These are phyloP conservation scores for Sinocyclocheilus anophthalmus DNA, from an alignment of 2,113 vertebrate species.

Conservation along the genomic window DNA sequence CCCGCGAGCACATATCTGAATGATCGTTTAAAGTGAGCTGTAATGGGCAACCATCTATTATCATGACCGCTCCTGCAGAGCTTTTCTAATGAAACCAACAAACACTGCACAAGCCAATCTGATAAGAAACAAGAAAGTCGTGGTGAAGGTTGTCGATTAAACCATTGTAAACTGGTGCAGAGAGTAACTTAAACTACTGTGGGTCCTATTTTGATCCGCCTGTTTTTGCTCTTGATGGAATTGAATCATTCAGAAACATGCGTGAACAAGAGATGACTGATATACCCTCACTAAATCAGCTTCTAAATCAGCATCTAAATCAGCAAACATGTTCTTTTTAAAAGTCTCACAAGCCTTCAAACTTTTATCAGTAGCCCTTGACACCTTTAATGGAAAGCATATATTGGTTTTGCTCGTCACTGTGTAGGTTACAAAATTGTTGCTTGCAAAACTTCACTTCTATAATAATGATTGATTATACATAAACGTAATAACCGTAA, in stretches of 20 bases:
- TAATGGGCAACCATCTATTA: constrained; percentile 11
- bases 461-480: not conserved
- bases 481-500: not conserved
- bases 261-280: not conserved
- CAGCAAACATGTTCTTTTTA: not conserved
- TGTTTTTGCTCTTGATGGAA: not conserved
- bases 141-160: constrained; percentile 10
- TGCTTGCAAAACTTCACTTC: not conserved
- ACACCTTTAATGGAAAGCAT: not conserved
- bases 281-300: not conserved
- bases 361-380: not conserved
- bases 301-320: not conserved
- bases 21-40: not conserved
- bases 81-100: constrained; percentile 7
- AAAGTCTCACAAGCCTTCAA: not conserved
- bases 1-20: not conserved
- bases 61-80: not conserved
- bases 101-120: not conserved
- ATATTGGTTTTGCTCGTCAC: not conserved
- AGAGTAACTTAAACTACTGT: not conserved
- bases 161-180: not conserved
- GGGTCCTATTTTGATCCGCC: not conserved
- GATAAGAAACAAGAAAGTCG: not conserved
- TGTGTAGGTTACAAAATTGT: not conserved
- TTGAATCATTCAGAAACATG: not conserved